Base-by-base conservation (phyloP, 2,888 invertebrate genomes). In the Scaptomyza caliginosa region DNA sequence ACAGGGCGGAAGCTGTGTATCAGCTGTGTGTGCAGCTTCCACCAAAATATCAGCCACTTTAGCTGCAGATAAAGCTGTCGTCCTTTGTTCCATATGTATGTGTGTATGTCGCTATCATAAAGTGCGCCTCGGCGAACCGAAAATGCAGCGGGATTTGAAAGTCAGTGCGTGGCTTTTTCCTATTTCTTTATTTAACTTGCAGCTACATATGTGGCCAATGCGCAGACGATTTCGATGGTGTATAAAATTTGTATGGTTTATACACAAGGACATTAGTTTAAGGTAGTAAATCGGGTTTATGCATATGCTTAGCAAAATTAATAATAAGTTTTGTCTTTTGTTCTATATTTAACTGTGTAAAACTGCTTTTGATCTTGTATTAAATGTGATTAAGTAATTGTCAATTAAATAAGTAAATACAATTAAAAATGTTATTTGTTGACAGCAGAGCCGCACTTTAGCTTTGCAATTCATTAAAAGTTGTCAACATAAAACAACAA, bases 1-100 rank as follows among this genome's bases (percentile, higher is more conserved):
- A 32, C 58, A 38, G 38, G 32, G 30, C 58, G 74, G 67, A 74
- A 62, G 50, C 63, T 79, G 54, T 67, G 60, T 67, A 71, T 68
- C 69, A 80, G 74, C 66, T 75, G 68, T 57, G 68, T 57, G 69
- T 16, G 13, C 65, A 55, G 49, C 63, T 70, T 60, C 67, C 63
- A 69, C 16, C 65, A 69, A 76, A 86, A 84, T 82, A 82, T 77
- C 81, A 86, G 77, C 75, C 77, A 86, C 81, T 84, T 82, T 74
- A 73, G 74, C 74, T 67, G 46, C 67, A 86, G 86, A 82, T 82
- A 86, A 82, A 80, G 74, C 81, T 82, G 81, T 83, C 86, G 60
- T 59, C 48, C 74, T 62, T 62, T 73, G 64, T 69, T 60, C 51
- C 46, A 21, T 36, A 34, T n/a, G 13, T n/a, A 19, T 13, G 19